Base-by-base conservation (phyloP, 2,888 invertebrate species). In the Schrankia costaestrigalis region DNA sequence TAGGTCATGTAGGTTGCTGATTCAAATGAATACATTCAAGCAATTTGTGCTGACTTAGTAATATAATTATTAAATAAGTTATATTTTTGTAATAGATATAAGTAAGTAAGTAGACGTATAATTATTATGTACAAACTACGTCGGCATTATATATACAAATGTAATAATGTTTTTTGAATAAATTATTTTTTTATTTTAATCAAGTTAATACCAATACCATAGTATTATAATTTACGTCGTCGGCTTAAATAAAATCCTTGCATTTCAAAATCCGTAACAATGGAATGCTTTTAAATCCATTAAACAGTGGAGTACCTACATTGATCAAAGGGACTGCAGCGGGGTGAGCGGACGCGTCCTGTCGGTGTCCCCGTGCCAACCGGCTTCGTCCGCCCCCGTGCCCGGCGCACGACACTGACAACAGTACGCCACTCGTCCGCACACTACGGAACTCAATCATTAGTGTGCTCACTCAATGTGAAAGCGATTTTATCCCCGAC, bases 381-480 rank as follows among this genome's bases (percentile, higher is more conserved):
- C n/a, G 63, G 56, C 50, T 39, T 45, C 42, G 54, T 13, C 29
- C 26, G 17, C 26, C 48, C 43, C 53, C 49, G 48, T 37, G 41
- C 35, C 41, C 26, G 41, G 51, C 44, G 42, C 49, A 49, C 45
- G 39, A 47, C 45, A 43, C 42, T 26, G 22, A 17, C 29, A 12
- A 41, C 48, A 39, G 46, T 39, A 47, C 59, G 38, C 21, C 38
- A 38, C 36, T 40, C 62, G 64, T 56, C 56, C 69, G 72, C 59
- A 65, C 65, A 62, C 67, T 69, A 66, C 85, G 86, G 87, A 87
- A 86, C 85, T 80, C 78, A 72, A 83, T 87, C 87, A 86, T 87
- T 87, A 87, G 85, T 83, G 83, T 86, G 86, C 66, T 84, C 86
- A 82, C 78, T 85, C 86, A 70, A 81, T 79, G 78, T 72, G 82